Conservation (phyloP, 2,113 vertebrate genomes). For the Nothocercus julius region DNA sequence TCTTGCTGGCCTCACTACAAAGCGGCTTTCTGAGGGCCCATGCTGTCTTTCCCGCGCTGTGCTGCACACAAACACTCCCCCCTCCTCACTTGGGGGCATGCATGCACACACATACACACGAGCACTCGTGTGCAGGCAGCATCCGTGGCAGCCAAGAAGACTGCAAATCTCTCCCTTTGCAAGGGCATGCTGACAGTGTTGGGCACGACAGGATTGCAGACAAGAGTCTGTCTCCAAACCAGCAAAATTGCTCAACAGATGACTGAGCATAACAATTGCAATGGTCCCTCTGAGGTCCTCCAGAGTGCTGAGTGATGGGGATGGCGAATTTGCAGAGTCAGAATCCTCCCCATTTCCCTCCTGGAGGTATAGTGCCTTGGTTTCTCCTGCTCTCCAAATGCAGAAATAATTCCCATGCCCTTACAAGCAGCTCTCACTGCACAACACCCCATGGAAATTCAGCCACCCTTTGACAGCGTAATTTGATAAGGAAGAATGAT, state of each 20-base stretch:
- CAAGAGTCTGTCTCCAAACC: not conserved
- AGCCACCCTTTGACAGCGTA: not conserved
- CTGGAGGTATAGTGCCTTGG: not conserved
- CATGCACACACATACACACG: accelerated
- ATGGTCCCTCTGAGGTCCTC: not conserved
- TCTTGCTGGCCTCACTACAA: not conserved
- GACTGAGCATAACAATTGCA: not conserved
- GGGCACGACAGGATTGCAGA: not conserved
- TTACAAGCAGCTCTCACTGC: not conserved
- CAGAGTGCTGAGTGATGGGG: not conserved
- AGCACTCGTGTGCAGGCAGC: not conserved
- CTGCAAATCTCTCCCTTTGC: not conserved
- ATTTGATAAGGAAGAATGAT: not conserved
- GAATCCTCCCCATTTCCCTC: not conserved
- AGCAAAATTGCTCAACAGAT: not conserved
- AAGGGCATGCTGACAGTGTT: accelerated
- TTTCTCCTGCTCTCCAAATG: not conserved
- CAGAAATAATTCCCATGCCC: not conserved
- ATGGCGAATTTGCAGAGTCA: not conserved
- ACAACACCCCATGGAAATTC: not conserved
- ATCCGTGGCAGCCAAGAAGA: accelerated
- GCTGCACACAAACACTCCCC: not conserved
- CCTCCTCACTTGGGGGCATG: not conserved
- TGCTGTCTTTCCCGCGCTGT: not conserved
- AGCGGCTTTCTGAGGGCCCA: not conserved